Evolutionary conservation across 2,888 invertebrate species (phyloP).

Genomic region (Lasioglossum oenotherae): DNA sequence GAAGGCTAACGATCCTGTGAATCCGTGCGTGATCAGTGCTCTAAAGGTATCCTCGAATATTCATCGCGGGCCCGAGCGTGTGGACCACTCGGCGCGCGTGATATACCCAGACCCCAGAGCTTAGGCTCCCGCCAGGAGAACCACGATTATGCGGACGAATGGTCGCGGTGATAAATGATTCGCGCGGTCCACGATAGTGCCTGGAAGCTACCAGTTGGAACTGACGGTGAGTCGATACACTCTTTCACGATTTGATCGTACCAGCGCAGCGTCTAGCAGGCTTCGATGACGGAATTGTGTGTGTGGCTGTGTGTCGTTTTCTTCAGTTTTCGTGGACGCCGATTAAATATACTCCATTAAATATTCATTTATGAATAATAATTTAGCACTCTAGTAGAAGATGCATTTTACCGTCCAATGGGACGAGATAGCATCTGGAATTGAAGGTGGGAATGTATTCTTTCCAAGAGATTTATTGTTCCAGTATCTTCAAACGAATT

Average conservation of each 20-base stretch:
- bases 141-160: conserved; percentile 62
- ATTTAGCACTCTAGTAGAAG: not conserved
- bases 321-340: not conserved
- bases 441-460: not conserved
- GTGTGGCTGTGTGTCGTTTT: not conserved
- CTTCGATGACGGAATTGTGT: not conserved
- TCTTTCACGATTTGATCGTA: not conserved
- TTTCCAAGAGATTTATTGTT: not conserved
- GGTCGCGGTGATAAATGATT: conserved; percentile 80
- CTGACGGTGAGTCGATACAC: conserved; percentile 76
- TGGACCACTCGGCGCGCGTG: conserved; percentile 60
- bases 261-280: not conserved
- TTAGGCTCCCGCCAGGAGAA: conserved; percentile 37
- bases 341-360: not conserved
- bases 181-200: conserved; percentile 73
- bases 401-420: not conserved
- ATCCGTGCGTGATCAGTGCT: conserved; percentile 63
- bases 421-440: not conserved
- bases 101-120: conserved; percentile 26
- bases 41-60: conserved; percentile 31
- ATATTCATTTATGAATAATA: not conserved
- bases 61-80: conserved; percentile 35
- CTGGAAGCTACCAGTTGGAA: conserved; percentile 73
- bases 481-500: not conserved
- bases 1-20: conserved; percentile 48